Evolutionary conservation across 1,140 invertebrate species (phyloP).

Genomic region (Ips nitidus): DNA sequence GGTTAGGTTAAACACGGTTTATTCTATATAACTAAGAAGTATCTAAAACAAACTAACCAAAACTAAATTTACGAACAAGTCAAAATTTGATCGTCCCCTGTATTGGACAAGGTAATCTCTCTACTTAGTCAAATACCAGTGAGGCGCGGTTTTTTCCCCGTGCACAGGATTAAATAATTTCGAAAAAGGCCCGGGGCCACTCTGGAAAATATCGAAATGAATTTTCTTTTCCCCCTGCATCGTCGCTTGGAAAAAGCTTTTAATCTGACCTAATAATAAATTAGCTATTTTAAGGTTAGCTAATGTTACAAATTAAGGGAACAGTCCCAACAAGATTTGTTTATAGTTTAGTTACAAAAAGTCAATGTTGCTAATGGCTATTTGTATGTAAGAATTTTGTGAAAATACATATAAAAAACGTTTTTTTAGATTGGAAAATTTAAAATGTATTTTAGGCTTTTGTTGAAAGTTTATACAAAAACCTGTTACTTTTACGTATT

Average conservation of each 20-base stretch:
- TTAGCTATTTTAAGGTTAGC: slow-evolving; percentile 13
- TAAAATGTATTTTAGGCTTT: too few species aligned
- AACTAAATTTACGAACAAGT: not conserved
- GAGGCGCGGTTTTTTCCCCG: slow-evolving; percentile 4
- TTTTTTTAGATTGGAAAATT: too few species aligned
- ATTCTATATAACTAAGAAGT: not conserved
- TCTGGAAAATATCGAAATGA: slow-evolving; percentile 21
- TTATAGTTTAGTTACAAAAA: too few species aligned
- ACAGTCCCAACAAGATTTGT: too few species aligned
- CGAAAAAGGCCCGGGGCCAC: slow-evolving; percentile 16
- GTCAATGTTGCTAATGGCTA: too few species aligned
- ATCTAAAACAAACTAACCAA: not conserved
- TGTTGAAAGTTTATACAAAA: too few species aligned
- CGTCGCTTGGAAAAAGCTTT: slow-evolving; percentile 4
- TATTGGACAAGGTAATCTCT: slow-evolving; percentile 1
- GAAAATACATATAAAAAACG: too few species aligned
- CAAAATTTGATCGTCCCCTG: not conserved
- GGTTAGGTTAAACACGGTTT: not conserved
- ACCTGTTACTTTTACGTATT: too few species aligned
- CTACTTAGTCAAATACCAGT: slow-evolving; percentile 8
- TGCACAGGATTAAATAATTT: slow-evolving; percentile 22
- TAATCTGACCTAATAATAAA: slow-evolving; percentile 20
- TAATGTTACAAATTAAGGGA: slow-evolving; percentile 14
- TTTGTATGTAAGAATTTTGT: too few species aligned
- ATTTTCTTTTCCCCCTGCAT: slow-evolving; percentile 10